Conservation (phyloP, 2,888 invertebrate species). For the Holacanthella duospinosa region DNA sequence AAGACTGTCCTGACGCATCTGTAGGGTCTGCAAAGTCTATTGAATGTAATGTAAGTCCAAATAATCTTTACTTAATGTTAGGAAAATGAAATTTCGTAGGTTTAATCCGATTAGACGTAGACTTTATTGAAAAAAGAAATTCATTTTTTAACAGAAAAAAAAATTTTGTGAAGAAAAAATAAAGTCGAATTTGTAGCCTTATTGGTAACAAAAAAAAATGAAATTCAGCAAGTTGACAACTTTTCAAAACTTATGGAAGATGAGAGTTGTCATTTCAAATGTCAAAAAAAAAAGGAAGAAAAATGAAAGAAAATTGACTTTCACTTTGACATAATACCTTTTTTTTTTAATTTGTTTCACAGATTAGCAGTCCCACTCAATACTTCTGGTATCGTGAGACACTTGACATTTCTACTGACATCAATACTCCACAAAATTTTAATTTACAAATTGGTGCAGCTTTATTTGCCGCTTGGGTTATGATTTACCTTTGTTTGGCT, state of each 20-base stretch:
- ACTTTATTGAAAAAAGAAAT: background rate
- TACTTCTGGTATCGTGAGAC: constrained; percentile 93
- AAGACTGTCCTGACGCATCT: constrained; percentile 59
- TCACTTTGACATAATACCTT: background rate
- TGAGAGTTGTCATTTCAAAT: too few relatives aligned
- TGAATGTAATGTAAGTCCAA: constrained; percentile 42
- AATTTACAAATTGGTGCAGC: constrained; percentile 86
- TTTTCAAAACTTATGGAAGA: too few relatives aligned
- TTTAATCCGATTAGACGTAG: too few relatives aligned
- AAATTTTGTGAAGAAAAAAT: background rate
- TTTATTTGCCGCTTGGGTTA: constrained; percentile 77
- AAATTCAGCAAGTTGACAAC: too few relatives aligned
- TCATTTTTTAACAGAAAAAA: too few relatives aligned
- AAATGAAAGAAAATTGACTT: background rate
- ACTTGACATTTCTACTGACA: constrained; percentile 76
- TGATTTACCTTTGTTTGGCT: constrained; percentile 93
- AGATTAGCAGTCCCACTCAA: constrained; percentile 81
- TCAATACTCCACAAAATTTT: constrained; percentile 72
- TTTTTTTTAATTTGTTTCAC: constrained; percentile 39
- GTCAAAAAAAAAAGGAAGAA: too few relatives aligned
- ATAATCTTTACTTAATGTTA: too few relatives aligned
- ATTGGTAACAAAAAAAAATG: too few relatives aligned
- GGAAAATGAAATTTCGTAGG: too few relatives aligned
- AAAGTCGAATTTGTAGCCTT: too few relatives aligned
- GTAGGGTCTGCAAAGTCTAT: constrained; percentile 36